Base-by-base conservation (phyloP, 2,888 invertebrate species). In the Trichopria drosophilae region DNA sequence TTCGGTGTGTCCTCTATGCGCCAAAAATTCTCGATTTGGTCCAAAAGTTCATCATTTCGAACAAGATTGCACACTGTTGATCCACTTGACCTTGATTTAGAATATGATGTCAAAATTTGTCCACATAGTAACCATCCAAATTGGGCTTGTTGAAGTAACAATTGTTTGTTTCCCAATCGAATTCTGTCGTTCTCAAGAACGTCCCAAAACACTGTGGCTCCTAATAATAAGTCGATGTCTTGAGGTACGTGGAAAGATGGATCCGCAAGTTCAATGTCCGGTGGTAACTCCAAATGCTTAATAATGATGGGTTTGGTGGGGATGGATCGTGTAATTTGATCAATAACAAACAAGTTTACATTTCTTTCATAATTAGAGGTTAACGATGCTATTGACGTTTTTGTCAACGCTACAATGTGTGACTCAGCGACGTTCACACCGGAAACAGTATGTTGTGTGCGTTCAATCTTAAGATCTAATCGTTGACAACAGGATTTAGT, bases 121-220 rank as follows among this genome's bases (percentile, higher is more conserved):
- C 50, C 50, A 4, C 48, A 31, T 23, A 53, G 18, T n/a, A 53
- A 35, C 53, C 32, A 49, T 2, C 49, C 53, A 4, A 53, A 31
- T 39, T 53, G 48, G 3, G 41, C 49, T 41, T 50, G 41, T 41
- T 49, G 49, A 10, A 50, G 1, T 1, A 50, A 18, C 22, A 41
- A 45, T 22, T 45, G 9, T 19, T 49, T 45, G 34, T 45, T 49
- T 3, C 19, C 26, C n/a, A 1, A 32, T 31, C 24, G 10, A 3
- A 53, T 37, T 5, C 45, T 35, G 36, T 49, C 35, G 7, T 40
- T 32, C 16, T 49, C 48, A 5, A 53, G 9, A 19, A 53, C 22
- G n/a, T 41, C 36, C 45, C 45, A 53, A 24, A 45, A 53, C 26
- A 50, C 15, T 6, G 49, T 36, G 1, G 41, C 49, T 41, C 49